A percentile compares a stretch with the other conserved stretches of the same genome.
Evolutionary conservation across 2,797 vertebrate genomes (phyloP).

Genomic region (Protosalanx chinensis): DNA sequence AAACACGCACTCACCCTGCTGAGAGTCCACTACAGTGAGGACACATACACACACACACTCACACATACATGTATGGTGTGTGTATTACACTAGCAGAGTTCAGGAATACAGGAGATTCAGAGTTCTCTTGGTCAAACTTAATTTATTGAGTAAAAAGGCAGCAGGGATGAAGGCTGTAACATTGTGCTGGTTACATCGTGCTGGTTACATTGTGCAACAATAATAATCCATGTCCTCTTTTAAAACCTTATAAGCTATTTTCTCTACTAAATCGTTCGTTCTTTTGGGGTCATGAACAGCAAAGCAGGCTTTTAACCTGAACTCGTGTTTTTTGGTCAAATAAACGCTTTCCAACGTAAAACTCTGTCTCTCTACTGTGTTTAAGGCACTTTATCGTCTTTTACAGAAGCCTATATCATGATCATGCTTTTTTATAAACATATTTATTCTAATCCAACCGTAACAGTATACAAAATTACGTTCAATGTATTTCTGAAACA

Average conservation of each 20-base stretch:
- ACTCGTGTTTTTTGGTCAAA: neutral
- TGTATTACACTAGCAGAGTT: neutral
- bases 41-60: too few species aligned
- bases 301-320: conserved; percentile 20
- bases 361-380: neutral
- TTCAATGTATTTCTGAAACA: too few species aligned
- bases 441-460: too few species aligned
- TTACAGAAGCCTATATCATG: too few species aligned
- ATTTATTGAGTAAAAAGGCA: conserved; percentile 45
- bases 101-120: neutral
- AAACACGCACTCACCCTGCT: too few species aligned
- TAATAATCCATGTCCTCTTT: too few species aligned
- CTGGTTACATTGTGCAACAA: too few species aligned
- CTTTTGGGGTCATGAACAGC: conserved; percentile 33
- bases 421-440: too few species aligned
- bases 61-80: too few species aligned
- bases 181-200: neutral
- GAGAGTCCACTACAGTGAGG: too few species aligned
- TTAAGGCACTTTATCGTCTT: neutral
- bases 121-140: conserved; percentile 10
- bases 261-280: neutral
- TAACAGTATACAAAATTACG: too few species aligned
- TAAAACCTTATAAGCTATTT: too few species aligned
- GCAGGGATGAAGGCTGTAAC: neutral
- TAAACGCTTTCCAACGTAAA: neutral